Conservation (phyloP, 2,113 vertebrate genomes). For the Ceyx cyanopectus region DNA sequence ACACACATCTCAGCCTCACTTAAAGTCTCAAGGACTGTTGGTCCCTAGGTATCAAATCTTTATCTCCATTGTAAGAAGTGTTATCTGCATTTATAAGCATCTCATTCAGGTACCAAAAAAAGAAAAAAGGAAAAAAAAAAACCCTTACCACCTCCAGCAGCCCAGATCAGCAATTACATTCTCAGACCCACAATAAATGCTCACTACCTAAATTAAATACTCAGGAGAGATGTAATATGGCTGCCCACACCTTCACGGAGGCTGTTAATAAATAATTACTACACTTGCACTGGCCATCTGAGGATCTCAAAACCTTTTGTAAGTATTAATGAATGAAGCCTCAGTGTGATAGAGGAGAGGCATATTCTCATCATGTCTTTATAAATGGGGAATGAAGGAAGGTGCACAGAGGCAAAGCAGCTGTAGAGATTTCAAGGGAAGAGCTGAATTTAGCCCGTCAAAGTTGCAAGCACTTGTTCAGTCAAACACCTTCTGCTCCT, state of each 20-base stretch:
- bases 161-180: conserved; percentile 50
- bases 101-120: neutral
- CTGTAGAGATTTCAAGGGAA: neutral
- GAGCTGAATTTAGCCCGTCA: neutral
- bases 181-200: conserved; percentile 46
- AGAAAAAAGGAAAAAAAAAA: too few species aligned
- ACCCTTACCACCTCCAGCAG: neutral
- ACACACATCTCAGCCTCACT: neutral
- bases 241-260: conserved; percentile 51
- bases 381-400: neutral
- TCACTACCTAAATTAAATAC: conserved; percentile 69
- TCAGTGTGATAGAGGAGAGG: neutral
- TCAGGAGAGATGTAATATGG: conserved; percentile 39
- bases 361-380: conserved; percentile 24
- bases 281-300: conserved; percentile 53
- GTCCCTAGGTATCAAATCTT: neutral
- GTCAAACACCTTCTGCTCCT: fast-evolving
- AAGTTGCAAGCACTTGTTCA: neutral
- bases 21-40: neutral
- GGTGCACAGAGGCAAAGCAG: neutral
- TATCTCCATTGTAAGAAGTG: neutral
- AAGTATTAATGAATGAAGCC: conserved; percentile 56
- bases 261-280: conserved; percentile 68
- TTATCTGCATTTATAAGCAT: neutral
- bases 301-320: conserved; percentile 60